Percentiles rank a stretch among this genome's conserved stretches.
These are phyloP conservation scores for Semicossyphus pulcher DNA, from an alignment of 2,113 vertebrate genomes.

Conservation along the genomic window DNA sequence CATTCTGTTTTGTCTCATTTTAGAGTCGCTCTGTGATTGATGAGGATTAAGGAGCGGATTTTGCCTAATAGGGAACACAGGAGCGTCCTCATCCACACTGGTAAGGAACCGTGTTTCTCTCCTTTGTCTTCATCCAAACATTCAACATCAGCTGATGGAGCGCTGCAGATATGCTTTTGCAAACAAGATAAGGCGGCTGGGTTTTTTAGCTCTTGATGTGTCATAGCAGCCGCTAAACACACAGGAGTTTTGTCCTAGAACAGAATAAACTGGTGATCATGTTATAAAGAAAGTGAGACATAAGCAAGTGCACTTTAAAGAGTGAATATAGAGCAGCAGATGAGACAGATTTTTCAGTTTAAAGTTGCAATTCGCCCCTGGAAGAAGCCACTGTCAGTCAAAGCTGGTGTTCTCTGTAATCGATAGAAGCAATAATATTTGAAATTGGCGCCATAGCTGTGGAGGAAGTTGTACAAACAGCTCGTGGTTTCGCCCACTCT, in stretches of 20 bases:
- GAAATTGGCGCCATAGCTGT: no score
- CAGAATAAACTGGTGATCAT: conserved; percentile 11
- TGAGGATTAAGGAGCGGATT: conserved; percentile 80
- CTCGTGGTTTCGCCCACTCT: no score
- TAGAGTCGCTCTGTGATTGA: conserved; percentile 80
- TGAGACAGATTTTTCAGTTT: background rate
- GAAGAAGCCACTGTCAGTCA: no score
- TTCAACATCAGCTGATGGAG: conserved; percentile 7
- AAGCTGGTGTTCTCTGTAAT: no score
- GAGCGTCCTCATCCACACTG: conserved; percentile 74
- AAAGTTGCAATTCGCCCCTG: no score
- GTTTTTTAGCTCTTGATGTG: conserved; percentile 15
- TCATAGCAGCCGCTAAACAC: conserved; percentile 14
- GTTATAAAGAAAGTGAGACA: background rate
- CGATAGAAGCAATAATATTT: no score
- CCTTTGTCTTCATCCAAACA: conserved; percentile 23
- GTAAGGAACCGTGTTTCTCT: conserved; percentile 79
- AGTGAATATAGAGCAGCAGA: conserved; percentile 6
- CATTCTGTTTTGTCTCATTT: conserved; percentile 72
- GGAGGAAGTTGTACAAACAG: no score
- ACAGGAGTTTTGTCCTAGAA: conserved; percentile 9
- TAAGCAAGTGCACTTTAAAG: background rate
- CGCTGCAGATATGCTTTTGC: conserved; percentile 10
- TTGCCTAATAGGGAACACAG: conserved; percentile 74
- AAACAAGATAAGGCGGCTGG: conserved; percentile 24